phyloP scores from a whole-genome alignment of 2,888 invertebrate genomes.

The Lasioglossum lativentre region DNA sequence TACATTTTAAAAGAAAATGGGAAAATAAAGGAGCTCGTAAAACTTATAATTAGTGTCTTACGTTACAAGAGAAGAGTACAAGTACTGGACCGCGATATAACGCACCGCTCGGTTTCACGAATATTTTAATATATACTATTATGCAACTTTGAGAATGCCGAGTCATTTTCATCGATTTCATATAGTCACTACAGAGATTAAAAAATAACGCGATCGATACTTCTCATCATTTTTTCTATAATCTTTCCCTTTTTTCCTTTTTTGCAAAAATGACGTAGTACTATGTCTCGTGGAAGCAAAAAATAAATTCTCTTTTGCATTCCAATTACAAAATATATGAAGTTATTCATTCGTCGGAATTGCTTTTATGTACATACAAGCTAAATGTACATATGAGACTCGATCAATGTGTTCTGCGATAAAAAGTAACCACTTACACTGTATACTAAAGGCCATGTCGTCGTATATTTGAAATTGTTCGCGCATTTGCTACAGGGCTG shows the following conservation, averaged over 20 bases:
- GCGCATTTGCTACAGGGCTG: conserved; percentile 6
- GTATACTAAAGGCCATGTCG: conserved; percentile 71
- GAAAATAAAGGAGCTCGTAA: background rate
- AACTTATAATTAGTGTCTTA: conserved; percentile 17
- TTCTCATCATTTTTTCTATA: conserved; percentile 20
- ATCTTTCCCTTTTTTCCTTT: conserved; percentile 27
- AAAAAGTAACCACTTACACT: conserved; percentile 70
- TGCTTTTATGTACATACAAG: conserved; percentile 75
- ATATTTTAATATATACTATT: conserved; percentile 31
- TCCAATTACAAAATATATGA: conserved; percentile 74
- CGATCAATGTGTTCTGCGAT: conserved; percentile 66
- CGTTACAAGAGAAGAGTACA: conserved; percentile 32
- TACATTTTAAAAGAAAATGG: conserved; percentile 1
- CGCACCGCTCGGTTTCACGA: conserved; percentile 11
- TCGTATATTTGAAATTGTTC: conserved; percentile 52
- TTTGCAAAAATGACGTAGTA: conserved; percentile 59
- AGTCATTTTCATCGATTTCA: conserved; percentile 33
- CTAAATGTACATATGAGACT: conserved; percentile 73
- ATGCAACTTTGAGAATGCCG: conserved; percentile 16
- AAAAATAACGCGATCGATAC: conserved; percentile 64
- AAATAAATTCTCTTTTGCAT: conserved; percentile 63
- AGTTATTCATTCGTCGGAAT: conserved; percentile 66
- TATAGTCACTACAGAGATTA: conserved; percentile 41
- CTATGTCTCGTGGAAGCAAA: conserved; percentile 57
- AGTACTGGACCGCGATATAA: conserved; percentile 29